Base-by-base conservation (phyloP, 2,888 invertebrate species). In the Hermodice carunculata region DNA sequence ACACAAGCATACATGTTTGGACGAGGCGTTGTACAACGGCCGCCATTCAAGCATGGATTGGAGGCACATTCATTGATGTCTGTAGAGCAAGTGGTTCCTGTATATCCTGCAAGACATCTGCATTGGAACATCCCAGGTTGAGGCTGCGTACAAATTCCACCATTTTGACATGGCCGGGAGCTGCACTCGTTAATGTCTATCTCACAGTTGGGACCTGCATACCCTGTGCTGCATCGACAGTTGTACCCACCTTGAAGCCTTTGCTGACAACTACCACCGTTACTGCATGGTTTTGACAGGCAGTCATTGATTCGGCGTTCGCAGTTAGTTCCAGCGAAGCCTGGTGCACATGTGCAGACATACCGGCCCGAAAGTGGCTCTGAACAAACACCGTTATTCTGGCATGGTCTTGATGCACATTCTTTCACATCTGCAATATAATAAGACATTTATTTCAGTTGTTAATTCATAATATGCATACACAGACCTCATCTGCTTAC, bases 41-140 rank as follows among this genome's bases (percentile, higher is more conserved):
- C 97, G 1, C 94, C 95, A 83, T 96, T 96, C 0, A 92, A 90
- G 82, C 85, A 85, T 0, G 97, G 97, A 84, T 94, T 94, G 0
- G 95, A 95, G 0, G 96, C 87, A 77, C 98, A 98, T 81, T 98
- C 97, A 82, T 98, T 96, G 76, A 98, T 95, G 80, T 98, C 96
- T 0, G 96, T 96, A 85, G 97, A 96, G 79, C 98, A 98, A 58
- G 95, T 89, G 0, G 93, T 93, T 0, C 97, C 98, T 0, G 78
- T 79, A 69, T 76, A 85, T 1, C 83, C 84, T 4, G 78, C 75
- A 0, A 71, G 75, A 64, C 86, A 86, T 0, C 60, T 51, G 65
- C 85, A 98, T 80, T 95, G 94, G 79, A 94, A 71, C 44, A 42
- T 51, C 67, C 65, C 61, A 29, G 62, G 32, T 19, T 29, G 37